Evolutionary conservation across 2,113 vertebrate genomes (phyloP).

Genomic region (Regulus satrapa): DNA sequence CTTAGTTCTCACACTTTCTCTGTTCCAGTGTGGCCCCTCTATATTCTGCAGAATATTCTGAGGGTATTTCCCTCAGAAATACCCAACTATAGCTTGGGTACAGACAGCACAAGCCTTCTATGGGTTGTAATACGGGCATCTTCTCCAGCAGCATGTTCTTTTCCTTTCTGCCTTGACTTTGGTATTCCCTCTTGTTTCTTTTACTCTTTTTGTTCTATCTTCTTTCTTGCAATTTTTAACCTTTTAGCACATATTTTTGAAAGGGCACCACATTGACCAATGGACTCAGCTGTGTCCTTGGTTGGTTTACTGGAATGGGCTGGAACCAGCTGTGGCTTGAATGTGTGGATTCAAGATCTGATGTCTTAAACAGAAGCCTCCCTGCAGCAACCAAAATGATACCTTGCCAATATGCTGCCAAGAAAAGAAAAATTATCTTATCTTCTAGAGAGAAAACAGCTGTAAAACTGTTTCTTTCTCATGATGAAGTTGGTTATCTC

Average conservation of each 20-base stretch:
- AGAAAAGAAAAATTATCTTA: not conserved
- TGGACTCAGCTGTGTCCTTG: not conserved
- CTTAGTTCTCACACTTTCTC: not conserved
- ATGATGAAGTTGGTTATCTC: not conserved
- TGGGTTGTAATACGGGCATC: not conserved
- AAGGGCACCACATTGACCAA: too few relatives aligned
- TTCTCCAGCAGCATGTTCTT: not conserved
- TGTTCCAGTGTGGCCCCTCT: rapidly evolving
- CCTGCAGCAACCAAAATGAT: too few relatives aligned
- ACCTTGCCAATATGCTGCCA: not conserved
- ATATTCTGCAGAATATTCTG: not conserved
- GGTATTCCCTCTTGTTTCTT: not conserved
- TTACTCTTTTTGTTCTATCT: not conserved
- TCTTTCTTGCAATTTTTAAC: not conserved
- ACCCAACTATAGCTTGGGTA: not conserved
- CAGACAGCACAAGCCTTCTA: not conserved
- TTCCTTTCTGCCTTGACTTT: not conserved
- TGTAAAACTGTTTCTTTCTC: not conserved
- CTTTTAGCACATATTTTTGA: not conserved
- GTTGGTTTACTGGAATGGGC: not conserved
- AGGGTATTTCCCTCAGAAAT: not conserved
- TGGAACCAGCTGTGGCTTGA: not conserved
- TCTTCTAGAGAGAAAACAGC: not conserved
- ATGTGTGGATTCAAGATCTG: too few relatives aligned
- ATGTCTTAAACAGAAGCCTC: not conserved